A percentile compares a stretch with the other conserved stretches of the same genome.
Evolutionary conservation across 2,888 invertebrate species (phyloP).

Genomic region (Pseudanteris insignis): DNA sequence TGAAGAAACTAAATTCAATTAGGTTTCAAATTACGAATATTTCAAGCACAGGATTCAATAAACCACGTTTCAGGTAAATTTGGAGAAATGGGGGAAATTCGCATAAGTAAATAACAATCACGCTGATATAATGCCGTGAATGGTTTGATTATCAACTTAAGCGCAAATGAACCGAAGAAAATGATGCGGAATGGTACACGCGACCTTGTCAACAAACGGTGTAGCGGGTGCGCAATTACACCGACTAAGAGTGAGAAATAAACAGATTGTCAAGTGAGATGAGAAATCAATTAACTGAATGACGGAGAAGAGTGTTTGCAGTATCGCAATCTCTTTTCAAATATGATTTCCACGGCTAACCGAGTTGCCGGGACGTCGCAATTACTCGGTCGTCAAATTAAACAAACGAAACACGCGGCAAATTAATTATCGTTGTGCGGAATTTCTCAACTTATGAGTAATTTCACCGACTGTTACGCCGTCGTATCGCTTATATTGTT

Average conservation of each 20-base stretch:
- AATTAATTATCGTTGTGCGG: conserved; percentile 29
- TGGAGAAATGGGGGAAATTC: conserved; percentile 6
- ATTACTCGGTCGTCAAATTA: conserved; percentile 14
- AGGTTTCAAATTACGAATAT: too few species aligned
- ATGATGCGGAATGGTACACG: background rate
- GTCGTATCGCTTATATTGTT: too few species aligned
- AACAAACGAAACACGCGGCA: conserved; percentile 14
- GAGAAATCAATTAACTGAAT: conserved; percentile 32
- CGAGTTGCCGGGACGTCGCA: conserved; percentile 12
- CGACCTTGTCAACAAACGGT: conserved; percentile 7
- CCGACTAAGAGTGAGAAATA: conserved; percentile 21
- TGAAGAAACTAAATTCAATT: too few species aligned
- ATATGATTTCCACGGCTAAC: conserved; percentile 23
- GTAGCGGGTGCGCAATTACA: conserved; percentile 3
- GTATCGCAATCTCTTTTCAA: conserved; percentile 15
- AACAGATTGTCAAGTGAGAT: conserved; percentile 27
- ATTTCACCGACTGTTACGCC: too few species aligned
- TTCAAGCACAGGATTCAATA: background rate
- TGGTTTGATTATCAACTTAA: conserved; percentile 13
- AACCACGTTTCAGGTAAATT: background rate
- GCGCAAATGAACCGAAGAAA: conserved; percentile 19
- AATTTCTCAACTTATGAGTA: conserved; percentile 11
- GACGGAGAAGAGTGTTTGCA: conserved; percentile 5
- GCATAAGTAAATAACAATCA: conserved; percentile 18
- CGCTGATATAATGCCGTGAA: conserved; percentile 12